Conservation (phyloP, 2,888 invertebrate species). For the Habrosyne pyritoides region DNA sequence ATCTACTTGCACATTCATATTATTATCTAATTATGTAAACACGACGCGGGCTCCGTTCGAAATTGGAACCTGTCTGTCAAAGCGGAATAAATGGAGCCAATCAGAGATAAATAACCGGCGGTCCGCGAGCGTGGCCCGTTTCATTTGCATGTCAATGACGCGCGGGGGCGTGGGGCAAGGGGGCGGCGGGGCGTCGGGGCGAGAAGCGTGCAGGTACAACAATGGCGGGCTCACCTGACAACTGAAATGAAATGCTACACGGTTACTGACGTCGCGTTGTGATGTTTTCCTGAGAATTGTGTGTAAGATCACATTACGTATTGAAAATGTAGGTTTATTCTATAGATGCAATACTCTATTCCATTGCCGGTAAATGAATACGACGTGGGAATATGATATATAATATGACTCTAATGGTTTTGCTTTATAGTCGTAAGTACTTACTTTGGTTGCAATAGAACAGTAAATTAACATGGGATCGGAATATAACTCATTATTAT, state of each 20-base stretch:
- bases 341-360: conserved; percentile 7
- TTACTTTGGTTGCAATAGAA: too few relatives aligned
- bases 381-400: not conserved
- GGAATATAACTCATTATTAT: too few relatives aligned
- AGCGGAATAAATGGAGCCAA: conserved; percentile 78
- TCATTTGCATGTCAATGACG: conserved; percentile 80
- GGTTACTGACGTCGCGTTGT: conserved; percentile 3
- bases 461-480: too few relatives aligned
- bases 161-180: conserved; percentile 35
- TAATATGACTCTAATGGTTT: not conserved
- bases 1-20: conserved; percentile 35
- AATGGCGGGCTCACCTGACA: conserved; percentile 66
- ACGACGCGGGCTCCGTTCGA: conserved; percentile 56
- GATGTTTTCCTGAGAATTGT: conserved; percentile 11
- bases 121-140: conserved; percentile 69
- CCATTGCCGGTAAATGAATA: not conserved
- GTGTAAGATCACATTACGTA: conserved; percentile 25
- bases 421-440: too few relatives aligned
- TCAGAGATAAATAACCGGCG: conserved; percentile 80
- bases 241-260: conserved; percentile 37
- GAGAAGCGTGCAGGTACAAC: conserved; percentile 41
- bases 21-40: conserved; percentile 66
- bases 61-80: conserved; percentile 77
- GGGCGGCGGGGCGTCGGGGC: conserved; percentile 27
- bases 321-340: conserved; percentile 23